Evolutionary conservation across 2,888 invertebrate genomes (phyloP).

Genomic region (Petrolisthes cinctipes): DNA sequence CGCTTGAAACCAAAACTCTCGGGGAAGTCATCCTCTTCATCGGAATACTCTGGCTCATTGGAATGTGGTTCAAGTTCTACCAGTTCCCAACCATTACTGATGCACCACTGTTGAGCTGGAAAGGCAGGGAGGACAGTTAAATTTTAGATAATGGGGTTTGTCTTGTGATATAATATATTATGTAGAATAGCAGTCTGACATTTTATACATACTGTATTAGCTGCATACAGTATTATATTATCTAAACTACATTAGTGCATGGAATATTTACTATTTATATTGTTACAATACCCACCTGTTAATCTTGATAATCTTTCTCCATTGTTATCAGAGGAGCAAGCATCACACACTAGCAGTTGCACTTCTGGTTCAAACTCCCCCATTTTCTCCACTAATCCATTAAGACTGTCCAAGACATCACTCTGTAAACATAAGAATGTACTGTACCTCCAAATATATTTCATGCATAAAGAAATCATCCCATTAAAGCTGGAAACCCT

Average conservation of each 20-base stretch:
- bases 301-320: constrained; percentile 28
- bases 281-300: constrained; percentile 14
- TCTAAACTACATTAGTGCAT: neutral
- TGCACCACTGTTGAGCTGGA: constrained; percentile 77
- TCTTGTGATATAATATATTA: too few relatives aligned
- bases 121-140: constrained; percentile 53
- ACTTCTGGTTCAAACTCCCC: constrained; percentile 74
- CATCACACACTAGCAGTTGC: constrained; percentile 75
- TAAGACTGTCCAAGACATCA: constrained; percentile 70
- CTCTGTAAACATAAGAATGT: constrained; percentile 67
- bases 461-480: too few relatives aligned
- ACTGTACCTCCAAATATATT: neutral
- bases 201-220: neutral
- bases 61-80: constrained; percentile 76
- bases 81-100: constrained; percentile 78
- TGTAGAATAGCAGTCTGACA: neutral
- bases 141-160: neutral
- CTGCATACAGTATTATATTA: too few relatives aligned
- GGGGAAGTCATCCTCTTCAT: constrained; percentile 73
- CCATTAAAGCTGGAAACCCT: too few relatives aligned
- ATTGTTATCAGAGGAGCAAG: constrained; percentile 65
- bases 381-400: constrained; percentile 72
- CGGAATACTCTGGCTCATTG: constrained; percentile 71
- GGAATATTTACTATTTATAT: too few relatives aligned
- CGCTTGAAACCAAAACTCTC: constrained; percentile 78